phyloP scores from a whole-genome alignment of 2,113 vertebrate genomes.

The Leucopsar rothschildi region DNA sequence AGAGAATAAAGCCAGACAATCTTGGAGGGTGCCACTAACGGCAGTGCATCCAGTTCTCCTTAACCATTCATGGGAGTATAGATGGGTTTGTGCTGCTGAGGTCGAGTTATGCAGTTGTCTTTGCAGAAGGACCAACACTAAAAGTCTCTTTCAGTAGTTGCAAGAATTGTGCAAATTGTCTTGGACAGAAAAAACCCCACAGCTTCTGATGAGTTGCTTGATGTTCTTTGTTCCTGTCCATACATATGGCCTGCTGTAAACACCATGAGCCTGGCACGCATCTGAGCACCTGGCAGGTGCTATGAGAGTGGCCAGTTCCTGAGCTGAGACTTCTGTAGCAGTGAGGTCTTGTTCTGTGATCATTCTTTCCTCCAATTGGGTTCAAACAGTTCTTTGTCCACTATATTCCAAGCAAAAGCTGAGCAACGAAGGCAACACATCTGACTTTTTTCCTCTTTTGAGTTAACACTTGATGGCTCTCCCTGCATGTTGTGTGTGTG shows the following conservation, averaged over 20 bases:
- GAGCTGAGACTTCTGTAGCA: background rate
- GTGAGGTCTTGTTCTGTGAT: background rate
- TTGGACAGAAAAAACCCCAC: conserved; percentile 29
- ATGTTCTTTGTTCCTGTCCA: background rate
- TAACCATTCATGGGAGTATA: fast-evolving
- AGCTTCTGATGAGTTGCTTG: conserved; percentile 31
- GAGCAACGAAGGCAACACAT: fast-evolving
- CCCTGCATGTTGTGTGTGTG: background rate
- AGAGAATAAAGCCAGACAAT: background rate
- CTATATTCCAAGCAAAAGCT: background rate
- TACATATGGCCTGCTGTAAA: background rate
- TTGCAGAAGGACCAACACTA: background rate
- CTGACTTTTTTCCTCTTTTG: background rate
- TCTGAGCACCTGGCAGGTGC: background rate
- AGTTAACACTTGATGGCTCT: background rate
- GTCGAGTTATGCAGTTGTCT: background rate
- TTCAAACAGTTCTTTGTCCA: background rate
- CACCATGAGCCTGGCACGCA: background rate
- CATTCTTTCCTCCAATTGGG: background rate
- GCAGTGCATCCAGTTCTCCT: background rate
- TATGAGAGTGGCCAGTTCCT: background rate
- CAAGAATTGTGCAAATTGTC: background rate
- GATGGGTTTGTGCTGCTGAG: background rate
- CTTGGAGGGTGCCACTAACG: background rate
- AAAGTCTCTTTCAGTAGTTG: conserved; percentile 41